Base-by-base conservation (phyloP, 2,888 invertebrate genomes). In the Selenia dentaria region DNA sequence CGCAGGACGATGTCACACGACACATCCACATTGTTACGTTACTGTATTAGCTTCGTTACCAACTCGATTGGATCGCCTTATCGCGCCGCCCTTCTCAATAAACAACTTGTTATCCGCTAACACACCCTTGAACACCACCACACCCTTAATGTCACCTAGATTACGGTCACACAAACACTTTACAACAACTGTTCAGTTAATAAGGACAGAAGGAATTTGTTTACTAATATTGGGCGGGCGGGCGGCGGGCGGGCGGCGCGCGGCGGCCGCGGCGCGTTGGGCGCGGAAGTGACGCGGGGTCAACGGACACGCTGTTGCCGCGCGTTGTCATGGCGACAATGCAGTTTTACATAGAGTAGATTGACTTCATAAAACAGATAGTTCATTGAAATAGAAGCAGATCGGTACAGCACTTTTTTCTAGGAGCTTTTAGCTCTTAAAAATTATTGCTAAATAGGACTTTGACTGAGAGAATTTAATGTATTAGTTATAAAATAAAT, bases 241-340 rank as follows among this genome's bases (percentile, higher is more conserved):
- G 64, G 66, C 60, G 62, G 58, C 47, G 40, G 50, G 29, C 29
- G 40, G n/a, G n/a, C n/a, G 70, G 68, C 64, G 70, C 63, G 66
- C 60, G 62, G 58, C 47, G 40, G 50, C 22, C 29, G 65, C 63
- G 62, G 62, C 63, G 65, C 64, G 73, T 69, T 69, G 72, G 70
- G 71, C 57, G 57, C 59, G 60, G 51, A 52, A 56, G 44, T 62
- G 65, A 24, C 60, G 57, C 48, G 51, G 57, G 77, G 76, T 76
- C 77, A 70, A 69, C 66, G 79, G 44, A 64, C 79, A 64, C 43
- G 55, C 51, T 72, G 73, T 70, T 64, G 62, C 58, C 66, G 68
- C 59, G 60, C 70, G 80, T 79, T 57, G 74, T 54, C 68, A 77
- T 77, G 69, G 57, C 61, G 51, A 79, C 78, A 54, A 50, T 71